Evolutionary conservation across 2,113 vertebrate species (phyloP).

Genomic region (Apteryx mantelli): DNA sequence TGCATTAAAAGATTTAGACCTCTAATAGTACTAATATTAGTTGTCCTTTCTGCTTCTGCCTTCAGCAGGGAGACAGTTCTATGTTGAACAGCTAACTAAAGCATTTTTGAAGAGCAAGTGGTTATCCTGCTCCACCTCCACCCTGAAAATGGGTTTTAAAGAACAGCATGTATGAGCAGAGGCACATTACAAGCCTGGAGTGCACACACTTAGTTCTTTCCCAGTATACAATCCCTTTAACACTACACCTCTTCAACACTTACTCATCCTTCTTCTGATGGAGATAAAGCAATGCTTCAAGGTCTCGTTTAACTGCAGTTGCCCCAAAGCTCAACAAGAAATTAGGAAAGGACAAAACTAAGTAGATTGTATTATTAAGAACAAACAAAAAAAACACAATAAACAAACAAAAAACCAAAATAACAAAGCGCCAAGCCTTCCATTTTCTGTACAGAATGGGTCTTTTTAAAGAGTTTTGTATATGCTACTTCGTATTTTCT

Average conservation of each 20-base stretch:
- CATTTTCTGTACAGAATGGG: background rate
- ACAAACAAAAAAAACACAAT: background rate
- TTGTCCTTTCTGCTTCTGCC: conserved; percentile 34
- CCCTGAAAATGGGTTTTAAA: background rate
- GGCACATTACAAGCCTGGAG: background rate
- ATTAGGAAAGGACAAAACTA: background rate
- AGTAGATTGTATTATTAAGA: background rate
- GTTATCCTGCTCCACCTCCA: conserved; percentile 17
- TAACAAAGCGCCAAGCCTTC: background rate
- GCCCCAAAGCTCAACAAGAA: background rate
- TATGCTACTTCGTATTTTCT: background rate
- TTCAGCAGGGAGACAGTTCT: conserved; percentile 7
- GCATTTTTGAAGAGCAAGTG: background rate
- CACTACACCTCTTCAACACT: conserved; percentile 63
- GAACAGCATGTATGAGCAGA: conserved; percentile 27
- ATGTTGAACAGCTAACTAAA: background rate
- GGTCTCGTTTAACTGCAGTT: conserved; percentile 25
- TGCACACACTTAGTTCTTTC: conserved; percentile 5
- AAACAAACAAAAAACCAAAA: background rate
- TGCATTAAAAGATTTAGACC: conserved; percentile 1
- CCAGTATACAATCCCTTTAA: conserved; percentile 29
- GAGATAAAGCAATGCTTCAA: conserved; percentile 10
- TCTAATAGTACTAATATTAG: conserved; percentile 1
- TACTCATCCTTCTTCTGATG: conserved; percentile 59
- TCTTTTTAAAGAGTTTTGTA: background rate